Conservation (phyloP, 2,113 vertebrate genomes). For the Pipra filicauda region DNA sequence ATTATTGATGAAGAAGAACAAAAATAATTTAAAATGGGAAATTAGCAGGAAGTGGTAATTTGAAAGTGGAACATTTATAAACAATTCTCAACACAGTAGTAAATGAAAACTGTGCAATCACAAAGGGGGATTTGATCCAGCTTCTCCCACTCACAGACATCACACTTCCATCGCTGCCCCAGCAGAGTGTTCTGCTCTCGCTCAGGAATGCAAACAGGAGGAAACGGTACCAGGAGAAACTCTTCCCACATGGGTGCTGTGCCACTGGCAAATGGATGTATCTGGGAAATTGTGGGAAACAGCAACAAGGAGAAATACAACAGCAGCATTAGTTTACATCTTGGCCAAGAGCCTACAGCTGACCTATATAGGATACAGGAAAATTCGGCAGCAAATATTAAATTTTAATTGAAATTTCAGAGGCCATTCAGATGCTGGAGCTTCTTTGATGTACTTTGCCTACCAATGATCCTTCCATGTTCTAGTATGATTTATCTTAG, state of each 20-base stretch:
- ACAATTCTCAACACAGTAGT: neutral
- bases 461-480: neutral
- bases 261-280: neutral
- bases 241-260: neutral
- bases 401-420: neutral
- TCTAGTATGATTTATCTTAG: neutral
- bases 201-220: neutral
- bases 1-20: neutral
- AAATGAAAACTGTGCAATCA: neutral
- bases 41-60: neutral
- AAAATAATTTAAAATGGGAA: neutral
- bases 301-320: neutral
- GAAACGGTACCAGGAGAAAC: accelerated
- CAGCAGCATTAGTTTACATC: neutral
- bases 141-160: neutral
- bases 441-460: neutral
- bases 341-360: neutral
- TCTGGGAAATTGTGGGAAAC: neutral
- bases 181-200: neutral
- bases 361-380: neutral
- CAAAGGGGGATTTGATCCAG: neutral
- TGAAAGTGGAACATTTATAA: neutral
- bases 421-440: neutral
- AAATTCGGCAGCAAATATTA: neutral
- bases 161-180: neutral